These are phyloP conservation scores for Scortum barcoo DNA, from an alignment of 2,113 vertebrate genomes.

Conservation along the genomic window DNA sequence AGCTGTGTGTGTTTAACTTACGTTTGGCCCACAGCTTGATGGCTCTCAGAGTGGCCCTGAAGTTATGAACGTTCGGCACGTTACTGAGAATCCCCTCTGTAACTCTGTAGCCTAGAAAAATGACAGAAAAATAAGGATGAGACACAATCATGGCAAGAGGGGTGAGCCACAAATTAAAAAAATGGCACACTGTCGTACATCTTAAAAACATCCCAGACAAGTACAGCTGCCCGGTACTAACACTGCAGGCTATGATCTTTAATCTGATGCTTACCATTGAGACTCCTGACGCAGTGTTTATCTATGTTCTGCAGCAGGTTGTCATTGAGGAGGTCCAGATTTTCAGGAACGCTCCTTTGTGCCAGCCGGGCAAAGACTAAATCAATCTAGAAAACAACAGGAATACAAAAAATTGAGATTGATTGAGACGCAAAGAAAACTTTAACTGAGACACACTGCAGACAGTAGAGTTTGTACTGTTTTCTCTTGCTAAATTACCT, in stretches of 20 bases:
- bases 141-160: not conserved
- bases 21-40: constrained; percentile 97
- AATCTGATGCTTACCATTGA: constrained; percentile 86
- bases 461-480: not conserved
- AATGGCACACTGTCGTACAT: not conserved
- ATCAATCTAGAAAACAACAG: constrained; percentile 88
- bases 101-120: constrained; percentile 91
- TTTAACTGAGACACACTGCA: not conserved
- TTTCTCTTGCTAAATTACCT: constrained; percentile 81
- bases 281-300: constrained; percentile 92
- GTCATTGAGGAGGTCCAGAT: constrained; percentile 91
- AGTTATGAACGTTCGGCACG: constrained; percentile 94
- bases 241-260: not conserved
- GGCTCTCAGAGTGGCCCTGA: constrained; percentile 92
- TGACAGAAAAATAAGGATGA: not conserved
- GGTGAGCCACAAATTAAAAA: not conserved
- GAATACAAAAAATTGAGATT: not conserved
- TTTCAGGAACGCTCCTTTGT: constrained; percentile 90
- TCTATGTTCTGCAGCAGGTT: constrained; percentile 90
- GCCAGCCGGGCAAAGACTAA: constrained; percentile 93
- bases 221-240: not conserved
- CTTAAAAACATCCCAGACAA: not conserved
- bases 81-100: constrained; percentile 94
- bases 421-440: not conserved
- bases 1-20: constrained; percentile 80